Conservation (phyloP, 2,113 vertebrate genomes). For the Indicator maculatus region DNA sequence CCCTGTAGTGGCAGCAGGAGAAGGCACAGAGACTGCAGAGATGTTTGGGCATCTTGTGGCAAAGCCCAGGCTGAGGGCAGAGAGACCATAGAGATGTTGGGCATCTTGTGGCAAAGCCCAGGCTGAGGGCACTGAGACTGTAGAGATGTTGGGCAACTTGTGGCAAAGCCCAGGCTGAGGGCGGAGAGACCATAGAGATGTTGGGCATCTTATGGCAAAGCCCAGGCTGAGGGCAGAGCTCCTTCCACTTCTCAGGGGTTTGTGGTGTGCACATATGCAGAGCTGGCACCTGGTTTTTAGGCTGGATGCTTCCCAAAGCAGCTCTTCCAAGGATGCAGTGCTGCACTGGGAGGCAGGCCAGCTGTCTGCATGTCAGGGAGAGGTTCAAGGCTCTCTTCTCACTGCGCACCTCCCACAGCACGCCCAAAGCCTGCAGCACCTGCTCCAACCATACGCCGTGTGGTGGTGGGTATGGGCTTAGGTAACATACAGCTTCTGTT, state of each 20-base stretch:
- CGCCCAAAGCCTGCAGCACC: not conserved
- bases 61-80: too few relatives aligned
- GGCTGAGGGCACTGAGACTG: too few relatives aligned
- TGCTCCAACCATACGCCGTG: not conserved
- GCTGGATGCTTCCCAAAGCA: fast-evolving
- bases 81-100: too few relatives aligned
- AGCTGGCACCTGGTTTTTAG: fast-evolving
- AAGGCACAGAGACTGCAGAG: not conserved
- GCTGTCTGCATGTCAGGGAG: not conserved
- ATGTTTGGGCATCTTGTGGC: too few relatives aligned
- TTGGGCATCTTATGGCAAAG: too few relatives aligned
- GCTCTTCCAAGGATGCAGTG: not conserved
- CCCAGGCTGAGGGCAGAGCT: too few relatives aligned
- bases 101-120: too few relatives aligned
- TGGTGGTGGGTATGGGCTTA: not conserved
- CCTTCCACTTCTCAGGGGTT: fast-evolving
- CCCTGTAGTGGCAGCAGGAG: fast-evolving
- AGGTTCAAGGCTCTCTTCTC: not conserved
- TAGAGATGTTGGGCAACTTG: too few relatives aligned
- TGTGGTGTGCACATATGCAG: fast-evolving
- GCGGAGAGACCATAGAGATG: too few relatives aligned
- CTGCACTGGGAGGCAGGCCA: not conserved
- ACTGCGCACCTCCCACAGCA: not conserved
- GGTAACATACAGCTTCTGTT: not conserved
- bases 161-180: too few relatives aligned